Evolutionary conservation across 2,113 vertebrate species (phyloP), one percentile per base, ranked within the genome.

Genomic region (Spheniscus mendiculus): DNA sequence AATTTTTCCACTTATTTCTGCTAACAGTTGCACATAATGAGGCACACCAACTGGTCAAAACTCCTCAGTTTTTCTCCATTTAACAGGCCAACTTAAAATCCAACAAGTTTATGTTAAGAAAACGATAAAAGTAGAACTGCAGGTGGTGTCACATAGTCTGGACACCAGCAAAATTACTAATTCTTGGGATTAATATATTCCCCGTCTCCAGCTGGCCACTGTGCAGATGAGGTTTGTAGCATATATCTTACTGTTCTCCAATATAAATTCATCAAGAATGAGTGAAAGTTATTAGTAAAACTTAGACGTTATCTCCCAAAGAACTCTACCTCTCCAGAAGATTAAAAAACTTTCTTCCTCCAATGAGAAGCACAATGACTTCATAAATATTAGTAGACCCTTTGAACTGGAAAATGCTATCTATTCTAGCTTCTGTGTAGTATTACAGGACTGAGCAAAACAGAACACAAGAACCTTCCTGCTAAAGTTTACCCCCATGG

Each of bases 381-480:
- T 93, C 81, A 93, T 76, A 92, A 86, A 83, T 89, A 83, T 56
- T 61, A 89, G 90, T 9, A 85, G 53, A 74, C 15, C 45, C 55
- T 87, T 74, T 94, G 83, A 89, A 89, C 21, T 80, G 70, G 77
- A 92, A 96, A 97, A 93, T 40, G 74, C 32, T 62, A 94, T 25
- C 56, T 89, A 56, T n/a, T 85, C 30, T 47, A 84, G 42, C 78
- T 89, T 79, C 58, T 79, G n/a, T 47, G 20, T 19, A 89, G 69
- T 53, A 71, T n/a, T 45, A 63, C 30, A 90, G n/a, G 26, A 49
- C 44, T 26, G 45, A 90, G n/a, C 14, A 92, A 81, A 85, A 80
- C 4, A 62, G 45, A 87, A 91, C 26, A 85, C 18, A 83, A 85
- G 59, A 36, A 67, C 1, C 3, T 18, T 70, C 21, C 82, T 93